These are phyloP conservation scores for Halictus ligatus DNA, from an alignment of 2,888 invertebrate species.

Conservation along the genomic window DNA sequence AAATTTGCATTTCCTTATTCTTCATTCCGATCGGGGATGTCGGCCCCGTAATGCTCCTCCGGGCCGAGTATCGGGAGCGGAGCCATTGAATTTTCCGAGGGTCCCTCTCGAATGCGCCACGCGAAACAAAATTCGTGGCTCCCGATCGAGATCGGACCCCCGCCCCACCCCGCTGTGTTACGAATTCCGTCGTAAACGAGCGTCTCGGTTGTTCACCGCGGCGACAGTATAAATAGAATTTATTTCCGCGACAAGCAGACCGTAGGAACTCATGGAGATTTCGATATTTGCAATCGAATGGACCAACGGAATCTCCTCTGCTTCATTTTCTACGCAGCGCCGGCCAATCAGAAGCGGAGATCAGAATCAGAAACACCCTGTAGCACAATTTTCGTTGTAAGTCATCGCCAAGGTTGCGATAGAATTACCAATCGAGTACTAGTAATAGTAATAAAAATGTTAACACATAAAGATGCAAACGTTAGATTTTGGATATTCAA, in stretches of 20 bases:
- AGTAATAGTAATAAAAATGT: too few relatives aligned
- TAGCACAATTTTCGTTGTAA: too few relatives aligned
- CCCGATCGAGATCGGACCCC: not conserved
- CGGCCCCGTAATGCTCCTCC: constrained; percentile 42
- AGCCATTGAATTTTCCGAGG: constrained; percentile 44
- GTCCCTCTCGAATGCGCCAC: constrained; percentile 30
- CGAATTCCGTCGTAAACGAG: not conserved
- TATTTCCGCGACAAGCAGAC: not conserved
- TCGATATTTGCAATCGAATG: not conserved
- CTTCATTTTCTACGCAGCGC: not conserved
- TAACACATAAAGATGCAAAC: not conserved
- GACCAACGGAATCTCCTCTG: not conserved
- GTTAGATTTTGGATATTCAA: not conserved
- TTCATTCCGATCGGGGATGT: constrained; percentile 34
- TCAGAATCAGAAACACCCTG: too few relatives aligned
- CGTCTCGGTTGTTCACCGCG: not conserved
- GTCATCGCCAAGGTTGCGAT: too few relatives aligned
- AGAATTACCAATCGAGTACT: too few relatives aligned
- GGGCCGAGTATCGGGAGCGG: constrained; percentile 33
- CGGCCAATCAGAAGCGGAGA: too few relatives aligned
- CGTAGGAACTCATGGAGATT: not conserved
- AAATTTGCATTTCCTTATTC: constrained; percentile 61
- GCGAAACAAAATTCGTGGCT: constrained; percentile 24
- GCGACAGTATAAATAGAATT: not conserved
- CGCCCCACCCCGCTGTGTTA: not conserved